Percentiles rank a stretch among this genome's conserved stretches.
phyloP scores from a whole-genome alignment of 1,140 invertebrate species.

The Drosophila kikkawai region DNA sequence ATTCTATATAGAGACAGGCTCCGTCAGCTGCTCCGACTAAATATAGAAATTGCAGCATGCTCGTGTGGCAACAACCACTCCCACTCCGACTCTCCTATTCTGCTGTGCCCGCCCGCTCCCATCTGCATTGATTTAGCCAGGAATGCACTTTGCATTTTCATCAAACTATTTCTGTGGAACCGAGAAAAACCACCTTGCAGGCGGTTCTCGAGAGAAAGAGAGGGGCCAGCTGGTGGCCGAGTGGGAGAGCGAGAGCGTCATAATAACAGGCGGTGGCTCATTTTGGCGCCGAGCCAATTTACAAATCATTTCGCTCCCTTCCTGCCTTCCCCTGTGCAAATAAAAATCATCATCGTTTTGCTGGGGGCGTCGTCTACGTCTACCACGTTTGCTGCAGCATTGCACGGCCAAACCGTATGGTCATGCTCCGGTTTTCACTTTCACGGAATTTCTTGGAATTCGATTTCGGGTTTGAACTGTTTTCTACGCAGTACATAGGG shows the following conservation, averaged over 20 bases:
- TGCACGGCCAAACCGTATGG: constrained; percentile 5
- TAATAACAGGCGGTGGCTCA: constrained; percentile 39
- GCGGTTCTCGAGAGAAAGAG: constrained; percentile 13
- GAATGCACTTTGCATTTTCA: constrained; percentile 57
- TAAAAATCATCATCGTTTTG: constrained; percentile 29
- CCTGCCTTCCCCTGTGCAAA: constrained; percentile 10
- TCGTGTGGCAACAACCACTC: constrained; percentile 24
- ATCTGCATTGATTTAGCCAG: constrained; percentile 50
- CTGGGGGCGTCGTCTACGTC: constrained; percentile 29
- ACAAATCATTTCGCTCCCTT: constrained; percentile 24
- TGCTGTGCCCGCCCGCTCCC: constrained; percentile 2
- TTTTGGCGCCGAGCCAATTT: constrained; percentile 41
- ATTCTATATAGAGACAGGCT: constrained; percentile 8
- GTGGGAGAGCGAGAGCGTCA: constrained; percentile 10
- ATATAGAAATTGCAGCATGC: constrained; percentile 53
- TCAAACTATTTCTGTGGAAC: constrained; percentile 31
- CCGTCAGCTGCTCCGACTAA: constrained; percentile 56
- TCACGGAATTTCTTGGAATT: constrained; percentile 9
- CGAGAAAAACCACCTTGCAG: constrained; percentile 53
- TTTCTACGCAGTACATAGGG: constrained; percentile 1
- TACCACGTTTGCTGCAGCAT: constrained; percentile 26
- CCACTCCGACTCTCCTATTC: not conserved
- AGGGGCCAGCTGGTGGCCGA: not conserved
- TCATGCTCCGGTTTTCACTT: constrained; percentile 30
- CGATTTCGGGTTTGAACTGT: not conserved